A percentile compares a stretch with the other conserved stretches of the same genome.
phyloP scores from a whole-genome alignment of 2,113 vertebrate species.

The Alexandromys fortis region DNA sequence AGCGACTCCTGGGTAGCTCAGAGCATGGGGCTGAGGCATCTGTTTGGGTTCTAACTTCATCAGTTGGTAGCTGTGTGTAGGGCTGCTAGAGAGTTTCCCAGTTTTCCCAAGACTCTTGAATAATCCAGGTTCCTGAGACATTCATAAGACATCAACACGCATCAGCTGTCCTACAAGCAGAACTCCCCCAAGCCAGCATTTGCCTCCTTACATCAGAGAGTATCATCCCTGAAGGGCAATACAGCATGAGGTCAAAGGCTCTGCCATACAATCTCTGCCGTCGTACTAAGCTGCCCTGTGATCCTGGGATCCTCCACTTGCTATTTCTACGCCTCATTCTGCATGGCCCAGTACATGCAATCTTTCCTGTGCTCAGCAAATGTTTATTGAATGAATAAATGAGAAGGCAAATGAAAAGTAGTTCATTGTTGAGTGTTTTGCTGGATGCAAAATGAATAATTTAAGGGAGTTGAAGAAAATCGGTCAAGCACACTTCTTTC shows the following conservation, averaged over 20 bases:
- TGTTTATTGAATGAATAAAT: slow-evolving; percentile 76
- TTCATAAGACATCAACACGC: neutral
- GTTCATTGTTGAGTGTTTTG: slow-evolving; percentile 52
- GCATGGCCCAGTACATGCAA: neutral
- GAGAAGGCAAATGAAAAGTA: slow-evolving; percentile 59
- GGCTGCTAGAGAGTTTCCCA: neutral
- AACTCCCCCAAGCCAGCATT: neutral
- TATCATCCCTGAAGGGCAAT: neutral
- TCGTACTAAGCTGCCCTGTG: neutral
- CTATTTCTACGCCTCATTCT: slow-evolving; percentile 14
- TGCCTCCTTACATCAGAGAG: neutral
- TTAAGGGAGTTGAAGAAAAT: slow-evolving; percentile 35
- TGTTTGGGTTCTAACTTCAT: neutral
- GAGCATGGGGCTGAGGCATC: neutral
- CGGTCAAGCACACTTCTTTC: slow-evolving; percentile 14
- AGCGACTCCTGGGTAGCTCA: neutral
- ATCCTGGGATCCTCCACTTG: neutral
- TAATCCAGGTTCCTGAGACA: neutral
- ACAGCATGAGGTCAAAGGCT: neutral
- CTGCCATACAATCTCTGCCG: neutral
- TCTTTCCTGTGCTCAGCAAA: slow-evolving; percentile 50
- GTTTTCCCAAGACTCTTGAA: neutral
- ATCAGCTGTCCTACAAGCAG: neutral
- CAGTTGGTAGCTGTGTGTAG: neutral
- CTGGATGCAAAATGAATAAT: slow-evolving; percentile 70